These are phyloP conservation scores for Poecilia picta DNA, from an alignment of 2,797 vertebrate species.

Conservation along the genomic window DNA sequence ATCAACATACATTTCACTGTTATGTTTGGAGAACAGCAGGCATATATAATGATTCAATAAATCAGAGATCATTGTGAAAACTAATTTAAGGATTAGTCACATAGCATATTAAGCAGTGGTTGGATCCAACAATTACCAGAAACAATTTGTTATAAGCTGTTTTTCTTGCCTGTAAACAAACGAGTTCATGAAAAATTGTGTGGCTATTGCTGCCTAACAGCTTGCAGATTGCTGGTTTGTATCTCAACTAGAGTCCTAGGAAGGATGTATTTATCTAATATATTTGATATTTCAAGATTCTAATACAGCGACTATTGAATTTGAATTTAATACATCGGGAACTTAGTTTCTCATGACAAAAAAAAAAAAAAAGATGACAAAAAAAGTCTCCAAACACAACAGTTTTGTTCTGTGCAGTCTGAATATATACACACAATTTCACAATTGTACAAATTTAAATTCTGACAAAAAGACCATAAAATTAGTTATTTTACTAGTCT, in stretches of 20 bases:
- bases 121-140: neutral
- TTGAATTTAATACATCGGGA: neutral
- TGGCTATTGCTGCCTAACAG: neutral
- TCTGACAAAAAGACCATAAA: neutral
- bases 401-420: neutral
- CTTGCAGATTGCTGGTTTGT: neutral
- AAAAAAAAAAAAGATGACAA: neutral
- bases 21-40: neutral
- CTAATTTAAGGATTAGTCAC: neutral
- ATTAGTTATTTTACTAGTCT: neutral
- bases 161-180: neutral
- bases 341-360: neutral
- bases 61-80: neutral
- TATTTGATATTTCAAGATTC: neutral
- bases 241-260: neutral
- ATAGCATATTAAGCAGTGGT: neutral
- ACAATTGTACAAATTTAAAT: neutral
- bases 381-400: neutral
- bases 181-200: neutral
- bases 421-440: neutral
- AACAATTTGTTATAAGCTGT: neutral
- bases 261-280: too few relatives aligned
- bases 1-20: conserved; percentile 10
- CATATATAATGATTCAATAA: neutral
- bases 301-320: neutral